Evolutionary conservation across 2,797 vertebrate genomes (phyloP).

Genomic region (Liasis olivaceus): DNA sequence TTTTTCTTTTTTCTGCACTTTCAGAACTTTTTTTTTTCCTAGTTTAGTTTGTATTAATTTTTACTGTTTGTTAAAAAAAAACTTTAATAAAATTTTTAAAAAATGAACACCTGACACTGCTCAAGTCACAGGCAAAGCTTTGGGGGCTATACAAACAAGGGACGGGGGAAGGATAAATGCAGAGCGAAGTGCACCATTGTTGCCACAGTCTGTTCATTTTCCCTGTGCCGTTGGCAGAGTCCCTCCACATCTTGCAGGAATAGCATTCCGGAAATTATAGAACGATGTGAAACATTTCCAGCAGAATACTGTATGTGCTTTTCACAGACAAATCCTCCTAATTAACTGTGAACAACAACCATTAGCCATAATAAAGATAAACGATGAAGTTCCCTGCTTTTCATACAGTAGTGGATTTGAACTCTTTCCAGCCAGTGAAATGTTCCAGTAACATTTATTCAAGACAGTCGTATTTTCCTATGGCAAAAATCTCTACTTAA

Average conservation of each 20-base stretch:
- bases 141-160: too few species aligned
- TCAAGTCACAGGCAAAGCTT: too few species aligned
- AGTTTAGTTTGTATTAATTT: too few species aligned
- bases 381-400: not conserved
- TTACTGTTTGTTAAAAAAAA: too few species aligned
- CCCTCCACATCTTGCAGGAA: not conserved
- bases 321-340: not conserved
- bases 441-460: slow-evolving; percentile 15
- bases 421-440: not conserved
- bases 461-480: too few species aligned
- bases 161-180: not conserved
- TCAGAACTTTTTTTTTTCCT: too few species aligned
- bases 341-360: too few species aligned
- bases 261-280: not conserved
- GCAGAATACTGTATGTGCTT: not conserved
- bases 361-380: not conserved
- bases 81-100: too few species aligned
- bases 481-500: not conserved
- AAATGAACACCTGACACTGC: too few species aligned
- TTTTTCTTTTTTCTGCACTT: too few species aligned
- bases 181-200: not conserved
- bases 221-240: too few species aligned
- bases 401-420: not conserved
- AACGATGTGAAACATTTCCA: not conserved
- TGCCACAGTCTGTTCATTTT: not conserved